Percentiles rank a stretch among this genome's conserved stretches.
These are phyloP conservation scores for Clivina fossor DNA, from an alignment of 2,888 invertebrate species.

Conservation along the genomic window DNA sequence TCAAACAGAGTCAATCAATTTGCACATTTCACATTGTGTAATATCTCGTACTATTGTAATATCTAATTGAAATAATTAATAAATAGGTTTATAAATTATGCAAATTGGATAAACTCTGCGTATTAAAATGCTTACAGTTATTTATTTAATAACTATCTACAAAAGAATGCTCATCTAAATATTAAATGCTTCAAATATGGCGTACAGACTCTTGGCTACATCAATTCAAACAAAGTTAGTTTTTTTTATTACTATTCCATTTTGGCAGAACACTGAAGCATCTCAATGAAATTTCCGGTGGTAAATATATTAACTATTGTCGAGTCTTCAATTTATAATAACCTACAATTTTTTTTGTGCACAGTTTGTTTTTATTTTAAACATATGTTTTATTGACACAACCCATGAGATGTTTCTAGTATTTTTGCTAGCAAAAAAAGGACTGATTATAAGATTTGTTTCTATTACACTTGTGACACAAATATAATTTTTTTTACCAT, in stretches of 20 bases:
- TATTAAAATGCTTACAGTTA: constrained; percentile 2
- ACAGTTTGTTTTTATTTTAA: constrained; percentile 21
- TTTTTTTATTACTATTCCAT: not conserved
- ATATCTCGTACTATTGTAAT: too few relatives aligned
- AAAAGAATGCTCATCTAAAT: constrained; percentile 21
- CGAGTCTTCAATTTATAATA: constrained; percentile 15
- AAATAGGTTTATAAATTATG: too few relatives aligned
- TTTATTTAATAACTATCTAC: constrained; percentile 15
- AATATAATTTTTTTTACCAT: not conserved
- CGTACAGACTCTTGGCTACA: constrained; percentile 12
- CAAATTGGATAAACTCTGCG: too few relatives aligned
- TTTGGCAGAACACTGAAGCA: constrained; percentile 32
- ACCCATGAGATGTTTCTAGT: constrained; percentile 25
- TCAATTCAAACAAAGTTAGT: constrained; percentile 13
- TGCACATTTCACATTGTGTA: not conserved
- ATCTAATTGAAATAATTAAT: too few relatives aligned
- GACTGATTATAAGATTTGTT: not conserved
- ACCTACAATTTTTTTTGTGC: constrained; percentile 32
- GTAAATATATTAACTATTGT: constrained; percentile 26
- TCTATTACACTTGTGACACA: not conserved
- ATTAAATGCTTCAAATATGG: constrained; percentile 25
- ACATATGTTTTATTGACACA: constrained; percentile 24
- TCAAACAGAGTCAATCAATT: not conserved
- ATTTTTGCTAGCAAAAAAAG: not conserved
- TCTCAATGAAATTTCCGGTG: constrained; percentile 17